Conservation (phyloP, 2,113 vertebrate genomes). For the Elachura formosa region DNA sequence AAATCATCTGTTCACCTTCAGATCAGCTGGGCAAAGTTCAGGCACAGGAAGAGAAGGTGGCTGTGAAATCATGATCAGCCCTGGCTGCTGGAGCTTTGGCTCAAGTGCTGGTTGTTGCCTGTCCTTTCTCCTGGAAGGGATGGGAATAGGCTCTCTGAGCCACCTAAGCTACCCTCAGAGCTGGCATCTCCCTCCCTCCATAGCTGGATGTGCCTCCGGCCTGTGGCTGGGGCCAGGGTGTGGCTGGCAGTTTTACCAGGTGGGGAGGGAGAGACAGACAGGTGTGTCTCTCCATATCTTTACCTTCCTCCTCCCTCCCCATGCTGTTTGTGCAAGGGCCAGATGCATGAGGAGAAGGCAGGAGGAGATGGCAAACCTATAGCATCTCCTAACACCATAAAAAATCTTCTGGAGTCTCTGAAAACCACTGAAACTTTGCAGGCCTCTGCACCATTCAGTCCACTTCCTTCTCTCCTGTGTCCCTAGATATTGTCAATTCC, state of each 20-base stretch:
- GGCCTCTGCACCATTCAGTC: not conserved
- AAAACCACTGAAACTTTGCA: not conserved
- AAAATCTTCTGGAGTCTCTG: not conserved
- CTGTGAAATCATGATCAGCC: accelerated
- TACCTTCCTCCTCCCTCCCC: not conserved
- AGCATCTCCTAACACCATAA: not conserved
- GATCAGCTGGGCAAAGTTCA: not conserved
- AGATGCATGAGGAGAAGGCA: not conserved
- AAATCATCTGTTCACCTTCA: not conserved
- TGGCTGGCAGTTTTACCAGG: not conserved
- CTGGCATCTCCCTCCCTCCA: accelerated
- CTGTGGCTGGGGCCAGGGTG: not conserved
- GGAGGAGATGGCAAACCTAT: not conserved
- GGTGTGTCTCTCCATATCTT: not conserved
- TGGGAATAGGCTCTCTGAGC: accelerated
- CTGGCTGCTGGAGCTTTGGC: accelerated
- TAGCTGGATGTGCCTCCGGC: not conserved
- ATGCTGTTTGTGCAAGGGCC: accelerated
- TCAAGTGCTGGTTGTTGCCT: not conserved
- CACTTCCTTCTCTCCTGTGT: not conserved
- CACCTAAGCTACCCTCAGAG: not conserved
- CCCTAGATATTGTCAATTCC: not conserved
- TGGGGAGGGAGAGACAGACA: not conserved
- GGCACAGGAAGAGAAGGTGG: not conserved
- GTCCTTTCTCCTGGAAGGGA: not conserved